Conservation (phyloP, 2,113 vertebrate species). For the Piaya cayana region DNA sequence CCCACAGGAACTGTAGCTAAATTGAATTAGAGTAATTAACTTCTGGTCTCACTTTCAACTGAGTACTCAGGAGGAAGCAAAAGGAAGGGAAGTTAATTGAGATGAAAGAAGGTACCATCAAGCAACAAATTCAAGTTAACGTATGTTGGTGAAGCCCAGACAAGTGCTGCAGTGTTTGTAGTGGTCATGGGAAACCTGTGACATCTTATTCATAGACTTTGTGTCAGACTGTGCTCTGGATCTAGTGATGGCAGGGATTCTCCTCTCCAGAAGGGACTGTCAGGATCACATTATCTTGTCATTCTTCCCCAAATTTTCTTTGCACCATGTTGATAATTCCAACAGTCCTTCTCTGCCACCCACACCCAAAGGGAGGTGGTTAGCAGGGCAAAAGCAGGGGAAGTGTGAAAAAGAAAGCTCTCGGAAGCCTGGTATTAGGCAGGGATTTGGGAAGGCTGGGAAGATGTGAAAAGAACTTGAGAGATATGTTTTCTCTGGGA, state of each 20-base stretch:
- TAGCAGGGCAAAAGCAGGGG: neutral
- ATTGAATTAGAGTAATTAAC: conserved; percentile 61
- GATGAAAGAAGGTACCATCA: conserved; percentile 7
- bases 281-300: neutral
- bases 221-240: neutral
- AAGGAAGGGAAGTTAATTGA: conserved; percentile 41
- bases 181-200: neutral
- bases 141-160: neutral
- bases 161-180: neutral
- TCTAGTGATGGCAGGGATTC: neutral
- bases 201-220: neutral
- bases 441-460: conserved; percentile 32
- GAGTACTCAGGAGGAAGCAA: conserved; percentile 12
- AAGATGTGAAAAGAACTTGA: neutral
- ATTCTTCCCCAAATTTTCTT: neutral
- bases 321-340: fast-evolving
- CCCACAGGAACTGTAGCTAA: neutral
- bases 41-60: conserved; percentile 30
- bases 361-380: neutral
- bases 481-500: conserved; percentile 10
- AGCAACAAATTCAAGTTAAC: neutral
- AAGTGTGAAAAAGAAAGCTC: neutral
- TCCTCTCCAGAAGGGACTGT: neutral
- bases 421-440: neutral
- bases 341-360: neutral